Base-by-base conservation (phyloP, 2,797 vertebrate species). In the Tympanoctomys barrerae region DNA sequence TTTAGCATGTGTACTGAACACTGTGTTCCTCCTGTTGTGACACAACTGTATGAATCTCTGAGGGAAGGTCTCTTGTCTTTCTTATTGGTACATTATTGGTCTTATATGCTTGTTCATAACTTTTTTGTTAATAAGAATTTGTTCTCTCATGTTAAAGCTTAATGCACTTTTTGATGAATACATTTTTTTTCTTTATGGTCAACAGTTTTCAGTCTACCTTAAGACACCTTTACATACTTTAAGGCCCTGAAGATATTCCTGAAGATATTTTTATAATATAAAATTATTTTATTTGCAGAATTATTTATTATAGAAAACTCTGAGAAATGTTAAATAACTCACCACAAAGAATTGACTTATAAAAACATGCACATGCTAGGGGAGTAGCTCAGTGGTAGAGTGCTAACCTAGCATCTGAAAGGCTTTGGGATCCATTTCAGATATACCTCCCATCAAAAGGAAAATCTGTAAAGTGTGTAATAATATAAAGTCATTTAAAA, bases 251-350 rank as follows among this genome's bases (percentile, higher is more conserved):
- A 62, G 7, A 5, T 61, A 28, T 49, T 68, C 8, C 19, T 52
- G n/a, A n/a, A n/a, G n/a, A n/a, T n/a, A n/a, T n/a, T n/a, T n/a
- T n/a, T n/a, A n/a, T n/a, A n/a, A n/a, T n/a, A n/a, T n/a, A n/a
- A n/a, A n/a, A n/a, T 36, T 71, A n/a, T 33, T 81, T 84, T 82
- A 89, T 54, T 66, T 49, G 10, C 19, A 79, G 46, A 2, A 73
- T 78, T 85, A n/a, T 80, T 86, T 80, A 19, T 49, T 46, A 81
- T 46, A 90, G 31, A 78, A 89, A 89, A n/a, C 59, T 87, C 49
- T 57, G 26, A 77, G 84, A 87, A 71, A 61, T 85, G 16, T 11
- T 78, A 90, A 83, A 28, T 52, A 75, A 7, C 9, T 89, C 39
- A 14, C 18, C 62, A 79, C 42, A 59, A 92, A 82, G 33, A 94